Conservation (phyloP, 2,113 vertebrate genomes). For the Equus przewalskii region DNA sequence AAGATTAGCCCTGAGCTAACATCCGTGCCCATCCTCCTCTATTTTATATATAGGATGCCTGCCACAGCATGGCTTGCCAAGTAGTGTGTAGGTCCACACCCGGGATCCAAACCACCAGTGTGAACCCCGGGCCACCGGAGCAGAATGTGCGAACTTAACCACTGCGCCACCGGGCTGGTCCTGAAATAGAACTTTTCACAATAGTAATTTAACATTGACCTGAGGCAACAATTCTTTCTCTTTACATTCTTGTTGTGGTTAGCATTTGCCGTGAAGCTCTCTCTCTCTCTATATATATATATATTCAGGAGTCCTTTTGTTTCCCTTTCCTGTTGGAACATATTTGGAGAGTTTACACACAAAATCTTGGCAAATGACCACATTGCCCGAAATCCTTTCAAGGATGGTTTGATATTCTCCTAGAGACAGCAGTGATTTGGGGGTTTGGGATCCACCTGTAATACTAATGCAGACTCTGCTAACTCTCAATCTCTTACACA, state of each 20-base stretch:
- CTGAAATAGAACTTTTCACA: neutral
- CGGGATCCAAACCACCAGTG: no score
- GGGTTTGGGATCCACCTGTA: neutral
- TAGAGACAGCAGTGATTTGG: neutral
- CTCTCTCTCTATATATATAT: neutral
- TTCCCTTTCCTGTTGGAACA: neutral
- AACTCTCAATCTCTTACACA: neutral
- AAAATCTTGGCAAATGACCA: neutral
- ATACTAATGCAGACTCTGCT: neutral
- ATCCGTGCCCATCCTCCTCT: no score
- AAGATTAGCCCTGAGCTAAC: no score
- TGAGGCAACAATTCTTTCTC: neutral
- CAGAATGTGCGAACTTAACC: no score
- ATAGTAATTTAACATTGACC: neutral
- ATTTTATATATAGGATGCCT: no score
- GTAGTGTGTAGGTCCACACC: no score
- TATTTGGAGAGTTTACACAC: neutral
- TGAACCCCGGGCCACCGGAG: no score
- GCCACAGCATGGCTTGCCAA: no score
- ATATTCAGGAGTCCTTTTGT: neutral
- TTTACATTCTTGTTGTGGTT: neutral
- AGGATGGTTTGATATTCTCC: neutral
- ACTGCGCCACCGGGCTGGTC: no score
- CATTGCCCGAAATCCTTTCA: neutral
- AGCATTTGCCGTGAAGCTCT: neutral